These are phyloP conservation scores for Ophraella communa DNA, from an alignment of 2,888 invertebrate species.

Conservation along the genomic window DNA sequence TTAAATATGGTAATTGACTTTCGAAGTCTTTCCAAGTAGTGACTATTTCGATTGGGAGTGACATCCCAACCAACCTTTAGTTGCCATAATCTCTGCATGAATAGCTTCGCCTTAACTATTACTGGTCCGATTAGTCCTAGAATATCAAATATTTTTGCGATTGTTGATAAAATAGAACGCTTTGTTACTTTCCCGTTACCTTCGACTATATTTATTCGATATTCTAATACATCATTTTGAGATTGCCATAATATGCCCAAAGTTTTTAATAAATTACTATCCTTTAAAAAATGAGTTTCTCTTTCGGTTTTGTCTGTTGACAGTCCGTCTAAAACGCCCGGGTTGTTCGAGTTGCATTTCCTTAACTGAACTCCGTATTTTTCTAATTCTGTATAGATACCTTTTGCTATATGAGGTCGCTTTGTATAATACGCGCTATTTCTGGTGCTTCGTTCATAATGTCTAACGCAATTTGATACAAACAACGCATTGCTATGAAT, in stretches of 20 bases:
- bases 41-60: not conserved
- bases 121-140: constrained; percentile 35
- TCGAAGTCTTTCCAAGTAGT: constrained; percentile 12
- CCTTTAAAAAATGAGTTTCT: constrained; percentile 7
- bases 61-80: not conserved
- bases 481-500: constrained; percentile 25
- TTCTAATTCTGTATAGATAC: not conserved
- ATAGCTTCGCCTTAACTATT: constrained; percentile 32
- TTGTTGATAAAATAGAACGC: constrained; percentile 27
- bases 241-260: constrained; percentile 34
- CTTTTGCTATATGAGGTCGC: not conserved
- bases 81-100: constrained; percentile 26
- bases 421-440: no score
- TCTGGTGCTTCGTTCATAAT: not conserved
- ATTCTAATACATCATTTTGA: constrained; percentile 26
- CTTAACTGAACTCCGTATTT: not conserved
- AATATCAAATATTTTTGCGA: constrained; percentile 37
- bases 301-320: not conserved
- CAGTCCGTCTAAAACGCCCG: not conserved
- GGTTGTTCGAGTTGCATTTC: constrained; percentile 9
- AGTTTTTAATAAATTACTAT: constrained; percentile 26
- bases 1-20: constrained; percentile 6
- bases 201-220: constrained; percentile 7
- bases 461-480: constrained; percentile 14
- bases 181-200: constrained; percentile 24